Conservation (phyloP, 2,888 invertebrate species). For the Dryadula phaetusa region DNA sequence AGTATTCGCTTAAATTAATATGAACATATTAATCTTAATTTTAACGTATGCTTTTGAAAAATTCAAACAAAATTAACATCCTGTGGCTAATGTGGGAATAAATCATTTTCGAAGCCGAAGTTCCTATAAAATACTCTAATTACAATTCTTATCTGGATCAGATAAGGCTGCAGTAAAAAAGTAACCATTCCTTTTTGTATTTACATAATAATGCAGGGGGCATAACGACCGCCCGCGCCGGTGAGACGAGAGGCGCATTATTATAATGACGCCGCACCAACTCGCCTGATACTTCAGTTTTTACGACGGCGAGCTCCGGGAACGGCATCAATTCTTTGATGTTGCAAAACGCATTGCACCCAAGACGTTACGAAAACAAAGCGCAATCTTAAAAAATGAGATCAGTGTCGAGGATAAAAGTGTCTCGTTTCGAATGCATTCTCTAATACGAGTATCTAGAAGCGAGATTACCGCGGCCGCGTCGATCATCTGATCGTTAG, state of each 20-base stretch:
- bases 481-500: constrained; percentile 37
- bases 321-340: constrained; percentile 53
- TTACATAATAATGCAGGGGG: constrained; percentile 81
- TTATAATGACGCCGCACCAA: constrained; percentile 66
- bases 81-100: constrained; percentile 66
- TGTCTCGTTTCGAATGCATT: constrained; percentile 53
- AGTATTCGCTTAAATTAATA: not conserved
- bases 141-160: constrained; percentile 77
- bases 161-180: constrained; percentile 66
- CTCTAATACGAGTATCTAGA: constrained; percentile 24
- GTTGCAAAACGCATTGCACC: constrained; percentile 36
- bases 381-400: constrained; percentile 50
- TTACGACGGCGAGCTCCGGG: constrained; percentile 51
- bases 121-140: constrained; percentile 70
- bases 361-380: constrained; percentile 47
- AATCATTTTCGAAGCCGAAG: constrained; percentile 67
- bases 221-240: constrained; percentile 67
- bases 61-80: constrained; percentile 11
- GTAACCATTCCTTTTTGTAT: constrained; percentile 75
- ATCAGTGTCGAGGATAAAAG: constrained; percentile 56
- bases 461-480: constrained; percentile 23
- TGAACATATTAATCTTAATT: not conserved
- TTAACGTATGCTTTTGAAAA: not conserved
- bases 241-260: constrained; percentile 65
- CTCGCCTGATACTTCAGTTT: constrained; percentile 60